A percentile compares a stretch with the other conserved stretches of the same genome.
These are phyloP conservation scores for Erythrolamprus reginae DNA, from an alignment of 2,113 vertebrate species.

Conservation along the genomic window DNA sequence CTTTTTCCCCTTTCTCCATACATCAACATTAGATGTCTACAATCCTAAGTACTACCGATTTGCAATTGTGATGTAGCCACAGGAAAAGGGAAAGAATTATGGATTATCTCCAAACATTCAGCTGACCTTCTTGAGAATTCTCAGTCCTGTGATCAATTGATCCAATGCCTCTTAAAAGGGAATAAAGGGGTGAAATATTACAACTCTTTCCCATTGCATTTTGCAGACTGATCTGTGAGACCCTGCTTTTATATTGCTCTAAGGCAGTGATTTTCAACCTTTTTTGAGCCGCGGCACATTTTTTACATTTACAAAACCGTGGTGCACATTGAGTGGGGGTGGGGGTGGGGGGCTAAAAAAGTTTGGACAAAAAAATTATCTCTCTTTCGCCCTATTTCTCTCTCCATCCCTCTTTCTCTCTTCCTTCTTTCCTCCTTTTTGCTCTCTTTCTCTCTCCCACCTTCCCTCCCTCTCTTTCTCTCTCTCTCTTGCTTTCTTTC, in stretches of 20 bases:
- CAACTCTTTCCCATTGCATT: not conserved
- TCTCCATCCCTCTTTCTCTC: too few species aligned
- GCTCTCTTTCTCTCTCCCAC: too few species aligned
- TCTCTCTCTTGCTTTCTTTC: too few species aligned
- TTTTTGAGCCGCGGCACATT: too few species aligned
- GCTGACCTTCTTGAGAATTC: not conserved
- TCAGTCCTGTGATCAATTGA: not conserved
- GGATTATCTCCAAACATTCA: not conserved
- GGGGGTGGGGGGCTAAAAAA: too few species aligned
- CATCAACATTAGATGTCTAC: not conserved
- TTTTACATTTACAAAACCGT: too few species aligned
- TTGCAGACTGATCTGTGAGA: not conserved
- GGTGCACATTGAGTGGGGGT: too few species aligned
- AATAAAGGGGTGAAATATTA: not conserved
- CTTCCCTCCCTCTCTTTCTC: too few species aligned
- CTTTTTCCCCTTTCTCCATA: not conserved
- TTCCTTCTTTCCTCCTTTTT: too few species aligned
- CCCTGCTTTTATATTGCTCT: not conserved
- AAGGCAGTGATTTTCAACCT: not conserved
- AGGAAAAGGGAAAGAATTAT: not conserved
- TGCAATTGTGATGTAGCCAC: not conserved
- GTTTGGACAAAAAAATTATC: too few species aligned
- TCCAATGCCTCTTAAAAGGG: not conserved
- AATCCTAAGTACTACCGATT: not conserved
- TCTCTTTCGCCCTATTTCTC: too few species aligned